phyloP scores from a whole-genome alignment of 2,797 vertebrate species.

The Sebastes kiyomatsui region DNA sequence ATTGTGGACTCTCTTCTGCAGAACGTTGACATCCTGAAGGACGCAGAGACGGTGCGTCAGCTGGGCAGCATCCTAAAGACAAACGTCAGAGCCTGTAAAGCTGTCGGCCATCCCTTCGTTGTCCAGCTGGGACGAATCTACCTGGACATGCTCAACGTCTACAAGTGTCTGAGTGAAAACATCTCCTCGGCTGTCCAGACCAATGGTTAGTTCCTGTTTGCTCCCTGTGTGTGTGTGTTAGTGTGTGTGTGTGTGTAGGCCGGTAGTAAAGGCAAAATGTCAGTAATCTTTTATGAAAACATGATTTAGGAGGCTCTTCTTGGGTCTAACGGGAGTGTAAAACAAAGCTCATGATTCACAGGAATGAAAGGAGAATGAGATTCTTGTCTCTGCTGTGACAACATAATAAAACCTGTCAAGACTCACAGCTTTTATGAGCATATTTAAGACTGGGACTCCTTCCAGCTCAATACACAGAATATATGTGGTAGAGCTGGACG shows the following conservation, averaged over 20 bases:
- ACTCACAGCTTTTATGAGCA: background rate
- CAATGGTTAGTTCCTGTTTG: constrained; percentile 82
- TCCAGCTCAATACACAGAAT: background rate
- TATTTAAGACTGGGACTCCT: background rate
- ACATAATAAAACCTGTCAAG: background rate
- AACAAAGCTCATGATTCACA: background rate
- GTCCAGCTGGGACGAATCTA: constrained; percentile 96
- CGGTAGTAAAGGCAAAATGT: background rate
- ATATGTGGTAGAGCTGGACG: background rate
- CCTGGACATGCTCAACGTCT: constrained; percentile 98
- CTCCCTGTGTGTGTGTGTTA: background rate
- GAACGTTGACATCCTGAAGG: constrained; percentile 97
- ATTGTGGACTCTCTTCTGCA: constrained; percentile 45
- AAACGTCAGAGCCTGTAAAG: constrained; percentile 94
- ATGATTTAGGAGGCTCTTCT: background rate
- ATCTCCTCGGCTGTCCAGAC: constrained; percentile 97
- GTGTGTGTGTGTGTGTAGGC: no score
- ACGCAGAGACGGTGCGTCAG: constrained; percentile 96
- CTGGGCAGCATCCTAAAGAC: constrained; percentile 97
- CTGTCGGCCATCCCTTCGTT: constrained; percentile 96
- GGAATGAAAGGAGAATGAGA: background rate
- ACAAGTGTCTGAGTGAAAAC: constrained; percentile 99
- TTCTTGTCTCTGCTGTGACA: background rate
- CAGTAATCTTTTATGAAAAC: background rate
- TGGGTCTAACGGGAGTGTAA: background rate